Base-by-base conservation (phyloP, 1,140 invertebrate species). In the Sitobion miscanthi region DNA sequence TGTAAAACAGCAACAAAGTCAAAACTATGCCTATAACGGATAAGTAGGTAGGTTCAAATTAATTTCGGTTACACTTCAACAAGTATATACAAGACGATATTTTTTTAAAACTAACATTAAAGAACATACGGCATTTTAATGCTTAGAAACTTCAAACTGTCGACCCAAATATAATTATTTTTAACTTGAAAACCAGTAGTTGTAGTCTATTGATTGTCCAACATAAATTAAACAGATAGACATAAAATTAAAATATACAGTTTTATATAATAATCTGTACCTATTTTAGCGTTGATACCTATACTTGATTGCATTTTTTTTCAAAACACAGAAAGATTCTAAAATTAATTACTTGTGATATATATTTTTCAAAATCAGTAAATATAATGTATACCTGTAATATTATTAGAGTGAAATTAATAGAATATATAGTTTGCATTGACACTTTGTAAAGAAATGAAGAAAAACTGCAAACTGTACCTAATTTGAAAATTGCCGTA, bases 31-130 rank as follows among this genome's bases (percentile, higher is more conserved):
- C 38, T 35, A 45, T 82, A 92, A 92, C 91, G 91, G 77, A 92
- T 93, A 83, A 54, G 47, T 83, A 52, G 45, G 23, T 25, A 17
- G 86, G 85, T 86, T 93, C 47, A 83, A 93, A 93, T 93, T 83
- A 83, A 85, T 83, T 93, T 57, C 82, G 91, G 91, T 93, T 93
- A 93, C 47, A 54, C 90, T 25, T 49, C 47, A 49, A 30, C n/a
- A 30, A 4, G 25, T 57, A 62, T 90, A 90, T 25, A 42, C 9
- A 62, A 90, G 89, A 90, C 89, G 35, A 57, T 30, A 45, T 30
- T 20, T 30, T 30, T 30, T 62, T 45, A 4, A 38, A 90, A 90
- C 89, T 42, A 38, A 23, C 54, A 42, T 45, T 57, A 62, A 90
- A 62, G 6, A 88, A n/a, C 47, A 49, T 88, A 21, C 35, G 47